Percentiles rank a stretch among this genome's conserved stretches.
Conservation (phyloP, 2,888 invertebrate genomes). For the Bruchidius siliquastri region DNA sequence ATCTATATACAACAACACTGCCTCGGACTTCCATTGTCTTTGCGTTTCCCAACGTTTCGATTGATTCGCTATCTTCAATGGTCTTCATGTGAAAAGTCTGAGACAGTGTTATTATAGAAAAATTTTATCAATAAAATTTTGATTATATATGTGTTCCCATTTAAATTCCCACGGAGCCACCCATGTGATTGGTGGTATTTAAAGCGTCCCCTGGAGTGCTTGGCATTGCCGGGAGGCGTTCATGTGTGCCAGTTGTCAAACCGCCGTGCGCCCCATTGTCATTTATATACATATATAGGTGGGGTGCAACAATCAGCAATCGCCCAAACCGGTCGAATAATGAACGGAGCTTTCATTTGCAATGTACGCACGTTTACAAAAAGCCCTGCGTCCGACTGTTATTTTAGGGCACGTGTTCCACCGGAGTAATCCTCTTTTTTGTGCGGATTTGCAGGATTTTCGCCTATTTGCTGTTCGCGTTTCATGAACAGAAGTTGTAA, state of each 20-base stretch:
- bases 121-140: too few species aligned
- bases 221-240: slow-evolving; percentile 40
- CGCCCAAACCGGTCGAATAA: slow-evolving; percentile 17
- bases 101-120: too few species aligned
- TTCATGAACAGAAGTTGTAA: not conserved
- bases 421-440: not conserved
- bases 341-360: not conserved
- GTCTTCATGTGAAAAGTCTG: too few species aligned
- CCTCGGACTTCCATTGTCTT: too few species aligned
- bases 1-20: too few species aligned
- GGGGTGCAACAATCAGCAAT: slow-evolving; percentile 21
- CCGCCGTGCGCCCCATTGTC: slow-evolving; percentile 40
- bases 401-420: not conserved
- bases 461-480: not conserved
- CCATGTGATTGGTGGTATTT: not conserved
- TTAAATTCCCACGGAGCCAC: not conserved
- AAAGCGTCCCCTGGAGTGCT: slow-evolving; percentile 7
- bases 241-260: slow-evolving; percentile 44
- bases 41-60: too few species aligned
- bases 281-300: slow-evolving; percentile 3
- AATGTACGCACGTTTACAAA: not conserved
- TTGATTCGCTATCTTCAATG: too few species aligned
- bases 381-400: not conserved
- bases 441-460: not conserved
- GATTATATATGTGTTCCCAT: too few species aligned